Evolutionary conservation across 2,113 vertebrate genomes (phyloP), one percentile per base, ranked within the genome.

Genomic region (Herpailurus yagouaroundi): DNA sequence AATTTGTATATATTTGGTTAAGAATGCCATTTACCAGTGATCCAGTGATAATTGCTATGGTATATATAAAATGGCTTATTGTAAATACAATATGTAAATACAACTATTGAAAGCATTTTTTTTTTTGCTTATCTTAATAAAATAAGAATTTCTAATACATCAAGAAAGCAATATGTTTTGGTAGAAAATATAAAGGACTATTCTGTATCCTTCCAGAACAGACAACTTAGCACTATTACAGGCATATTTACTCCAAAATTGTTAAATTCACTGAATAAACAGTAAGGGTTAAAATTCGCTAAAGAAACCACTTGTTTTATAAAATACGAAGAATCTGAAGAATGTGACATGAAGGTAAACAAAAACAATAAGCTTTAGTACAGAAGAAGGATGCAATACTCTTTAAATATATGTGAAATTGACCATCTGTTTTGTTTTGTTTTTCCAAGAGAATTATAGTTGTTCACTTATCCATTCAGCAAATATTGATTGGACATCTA

Each of bases 401-500:
- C 48, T 77, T 80, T 94, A 86, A 14, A 86, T 48, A 63, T 63
- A 76, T 55, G 29, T 92, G 31, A 94, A 96, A 90, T 48, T 48
- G 9, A 85, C 5, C 23, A 89, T 48, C 68, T 95, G 95, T 33
- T 60, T 4, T 48, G 52, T 52, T 79, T 21, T 15, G 2, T 74
- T 94, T 92, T 69, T 76, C 19, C 64, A 93, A 48, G 60, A 94
- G 95, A 94, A 79, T 77, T 81, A 83, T 31, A 71, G 16, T 69
- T 63, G 76, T 55, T 84, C 25, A 96, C 48, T 91, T 38, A 94
- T 31, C 96, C 73, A 96, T 21, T 90, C 57, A 82, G 89, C 77
- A 94, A 74, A 91, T 50, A 93, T 1, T 82, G 68, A 82, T 0
- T 73, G 9, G 21, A 5, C 10, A 91, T 93, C 21, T 66, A 27